Percentiles rank a stretch among this genome's conserved stretches.
phyloP scores from a whole-genome alignment of 2,888 invertebrate genomes.

The Mamestra brassicae region DNA sequence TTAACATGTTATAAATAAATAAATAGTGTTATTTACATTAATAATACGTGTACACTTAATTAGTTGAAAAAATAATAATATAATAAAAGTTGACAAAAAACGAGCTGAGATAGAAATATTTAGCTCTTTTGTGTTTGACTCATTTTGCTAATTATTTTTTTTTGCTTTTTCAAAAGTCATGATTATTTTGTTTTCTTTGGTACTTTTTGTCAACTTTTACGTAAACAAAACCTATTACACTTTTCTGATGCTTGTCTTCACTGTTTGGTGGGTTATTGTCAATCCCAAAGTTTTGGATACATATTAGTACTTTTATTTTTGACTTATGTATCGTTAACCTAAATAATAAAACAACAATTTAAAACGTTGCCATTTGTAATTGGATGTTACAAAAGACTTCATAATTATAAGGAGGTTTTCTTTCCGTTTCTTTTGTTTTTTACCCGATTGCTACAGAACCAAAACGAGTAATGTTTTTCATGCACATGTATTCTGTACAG shows the following conservation, averaged over 20 bases:
- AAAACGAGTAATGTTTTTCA: background rate
- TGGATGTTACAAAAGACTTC: conserved; percentile 21
- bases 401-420: background rate
- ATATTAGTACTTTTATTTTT: conserved; percentile 3
- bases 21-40: conserved; percentile 86
- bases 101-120: conserved; percentile 9
- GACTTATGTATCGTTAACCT: conserved; percentile 1
- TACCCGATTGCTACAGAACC: conserved; percentile 5
- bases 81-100: conserved; percentile 65
- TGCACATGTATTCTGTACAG: conserved; percentile 14
- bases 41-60: conserved; percentile 63
- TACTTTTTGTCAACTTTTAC: conserved; percentile 61
- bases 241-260: conserved; percentile 27
- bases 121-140: conserved; percentile 8
- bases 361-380: background rate
- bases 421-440: conserved; percentile 2
- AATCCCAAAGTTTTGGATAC: conserved; percentile 3
- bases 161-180: conserved; percentile 43
- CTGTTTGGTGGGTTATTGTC: conserved; percentile 48
- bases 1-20: conserved; percentile 77
- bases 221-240: conserved; percentile 64
- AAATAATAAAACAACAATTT: background rate
- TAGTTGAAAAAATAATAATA: conserved; percentile 61
- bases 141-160: conserved; percentile 38
- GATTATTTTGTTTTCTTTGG: conserved; percentile 13